phyloP scores from a whole-genome alignment of 2,113 vertebrate species.

The Agelaius tricolor region DNA sequence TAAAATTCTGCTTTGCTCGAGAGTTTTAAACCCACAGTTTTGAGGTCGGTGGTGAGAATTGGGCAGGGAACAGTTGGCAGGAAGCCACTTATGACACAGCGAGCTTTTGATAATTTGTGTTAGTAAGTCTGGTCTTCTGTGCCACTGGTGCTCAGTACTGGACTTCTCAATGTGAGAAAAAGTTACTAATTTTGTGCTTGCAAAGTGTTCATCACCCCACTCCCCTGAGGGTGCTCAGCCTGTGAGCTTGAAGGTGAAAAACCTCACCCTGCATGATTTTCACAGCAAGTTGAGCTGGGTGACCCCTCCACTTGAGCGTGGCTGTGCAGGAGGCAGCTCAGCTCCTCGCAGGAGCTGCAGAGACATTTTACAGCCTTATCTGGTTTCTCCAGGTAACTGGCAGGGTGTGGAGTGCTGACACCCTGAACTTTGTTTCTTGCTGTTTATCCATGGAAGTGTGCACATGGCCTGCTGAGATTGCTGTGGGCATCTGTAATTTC shows the following conservation, averaged over 20 bases:
- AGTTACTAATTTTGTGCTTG: rapidly evolving
- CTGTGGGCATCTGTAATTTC: neutral
- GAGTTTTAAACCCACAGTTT: neutral
- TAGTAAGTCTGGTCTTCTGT: neutral
- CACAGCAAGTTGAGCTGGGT: rapidly evolving
- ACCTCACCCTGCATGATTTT: neutral
- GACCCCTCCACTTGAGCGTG: neutral
- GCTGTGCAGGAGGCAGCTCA: neutral
- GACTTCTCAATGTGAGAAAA: neutral
- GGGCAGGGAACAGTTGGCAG: neutral
- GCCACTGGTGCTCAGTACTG: neutral
- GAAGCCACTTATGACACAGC: neutral
- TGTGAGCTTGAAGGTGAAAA: neutral
- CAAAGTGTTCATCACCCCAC: neutral
- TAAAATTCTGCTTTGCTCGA: neutral
- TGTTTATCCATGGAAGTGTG: rapidly evolving
- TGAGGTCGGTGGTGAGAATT: neutral
- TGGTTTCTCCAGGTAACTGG: neutral
- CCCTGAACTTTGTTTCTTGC: conserved; percentile 57
- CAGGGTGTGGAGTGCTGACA: neutral
- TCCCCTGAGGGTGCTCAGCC: rapidly evolving
- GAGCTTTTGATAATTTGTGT: neutral
- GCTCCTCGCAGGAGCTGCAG: neutral
- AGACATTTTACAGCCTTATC: neutral
- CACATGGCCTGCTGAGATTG: rapidly evolving